Percentiles rank a stretch among this genome's conserved stretches.
phyloP scores from a whole-genome alignment of 2,888 invertebrate species.

The Cerceris rybyensis region DNA sequence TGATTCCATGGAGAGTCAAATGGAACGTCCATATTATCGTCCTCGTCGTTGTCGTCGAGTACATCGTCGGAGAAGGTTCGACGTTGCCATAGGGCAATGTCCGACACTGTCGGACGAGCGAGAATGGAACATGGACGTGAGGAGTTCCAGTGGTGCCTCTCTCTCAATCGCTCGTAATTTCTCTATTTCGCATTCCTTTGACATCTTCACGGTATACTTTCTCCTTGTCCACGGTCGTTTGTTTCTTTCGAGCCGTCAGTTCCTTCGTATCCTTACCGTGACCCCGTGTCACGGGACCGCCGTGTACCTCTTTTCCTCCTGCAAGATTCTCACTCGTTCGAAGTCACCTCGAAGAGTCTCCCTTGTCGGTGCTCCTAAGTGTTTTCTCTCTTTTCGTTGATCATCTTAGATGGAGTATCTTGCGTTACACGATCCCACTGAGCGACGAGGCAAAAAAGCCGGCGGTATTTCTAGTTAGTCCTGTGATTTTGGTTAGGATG shows the following conservation, averaged over 20 bases:
- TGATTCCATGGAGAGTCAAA: neutral
- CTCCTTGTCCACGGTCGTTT: constrained; percentile 26
- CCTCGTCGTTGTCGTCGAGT: neutral
- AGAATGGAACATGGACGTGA: constrained; percentile 44
- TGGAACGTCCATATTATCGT: neutral
- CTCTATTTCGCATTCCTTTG: constrained; percentile 41
- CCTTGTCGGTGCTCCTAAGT: constrained; percentile 29
- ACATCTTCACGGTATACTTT: constrained; percentile 11
- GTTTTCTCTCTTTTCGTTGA: constrained; percentile 45
- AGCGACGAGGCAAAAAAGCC: constrained; percentile 70
- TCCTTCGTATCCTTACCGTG: neutral
- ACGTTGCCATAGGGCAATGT: constrained; percentile 22
- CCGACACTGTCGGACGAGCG: constrained; percentile 23
- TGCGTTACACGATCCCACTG: constrained; percentile 52
- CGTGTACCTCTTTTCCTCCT: neutral
- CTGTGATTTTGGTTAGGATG: constrained; percentile 81
- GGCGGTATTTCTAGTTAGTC: constrained; percentile 81
- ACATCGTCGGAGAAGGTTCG: constrained; percentile 4
- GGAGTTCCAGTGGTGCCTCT: constrained; percentile 49
- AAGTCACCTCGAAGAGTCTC: constrained; percentile 15
- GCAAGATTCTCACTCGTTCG: constrained; percentile 6
- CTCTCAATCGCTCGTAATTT: constrained; percentile 52
- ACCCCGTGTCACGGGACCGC: no score
- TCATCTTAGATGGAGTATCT: constrained; percentile 40
- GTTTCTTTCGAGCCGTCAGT: neutral